phyloP scores from a whole-genome alignment of 2,797 vertebrate genomes.

The Coilia nasus region DNA sequence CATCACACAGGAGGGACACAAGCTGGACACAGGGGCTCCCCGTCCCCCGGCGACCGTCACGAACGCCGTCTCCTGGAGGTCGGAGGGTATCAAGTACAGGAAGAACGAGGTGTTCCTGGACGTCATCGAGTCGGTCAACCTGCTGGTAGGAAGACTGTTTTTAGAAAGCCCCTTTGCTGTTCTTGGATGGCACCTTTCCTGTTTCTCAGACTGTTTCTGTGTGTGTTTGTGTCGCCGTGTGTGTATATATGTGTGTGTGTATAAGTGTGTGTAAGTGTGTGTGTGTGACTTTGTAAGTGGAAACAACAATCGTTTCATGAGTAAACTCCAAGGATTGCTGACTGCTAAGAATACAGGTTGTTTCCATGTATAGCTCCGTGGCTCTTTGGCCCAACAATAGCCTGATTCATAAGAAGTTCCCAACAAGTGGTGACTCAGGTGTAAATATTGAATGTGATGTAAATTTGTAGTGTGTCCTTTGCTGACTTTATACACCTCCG shows the following conservation, averaged over 20 bases:
- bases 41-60: constrained; percentile 92
- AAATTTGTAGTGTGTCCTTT: not conserved
- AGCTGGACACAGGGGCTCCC: constrained; percentile 94
- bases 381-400: not conserved
- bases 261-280: constrained; percentile 2
- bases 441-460: constrained; percentile 4
- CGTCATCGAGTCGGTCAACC: constrained; percentile 98
- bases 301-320: constrained; percentile 5
- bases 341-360: not conserved
- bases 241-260: not conserved
- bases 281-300: not conserved
- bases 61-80: constrained; percentile 89
- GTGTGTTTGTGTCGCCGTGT: constrained; percentile 33
- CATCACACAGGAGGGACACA: constrained; percentile 98
- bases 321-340: constrained; percentile 15
- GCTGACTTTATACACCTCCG: not conserved
- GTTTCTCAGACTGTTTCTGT: constrained; percentile 53
- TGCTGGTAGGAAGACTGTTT: constrained; percentile 82
- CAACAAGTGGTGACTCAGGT: not conserved
- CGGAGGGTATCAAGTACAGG: constrained; percentile 90
- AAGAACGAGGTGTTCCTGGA: constrained; percentile 94
- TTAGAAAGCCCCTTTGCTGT: constrained; percentile 59
- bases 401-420: not conserved
- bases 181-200: constrained; percentile 44
- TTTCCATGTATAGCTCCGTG: constrained; percentile 19